Percentiles rank a stretch among this genome's conserved stretches.
phyloP scores from a whole-genome alignment of 2,113 vertebrate genomes.

The Bufo gargarizans region DNA sequence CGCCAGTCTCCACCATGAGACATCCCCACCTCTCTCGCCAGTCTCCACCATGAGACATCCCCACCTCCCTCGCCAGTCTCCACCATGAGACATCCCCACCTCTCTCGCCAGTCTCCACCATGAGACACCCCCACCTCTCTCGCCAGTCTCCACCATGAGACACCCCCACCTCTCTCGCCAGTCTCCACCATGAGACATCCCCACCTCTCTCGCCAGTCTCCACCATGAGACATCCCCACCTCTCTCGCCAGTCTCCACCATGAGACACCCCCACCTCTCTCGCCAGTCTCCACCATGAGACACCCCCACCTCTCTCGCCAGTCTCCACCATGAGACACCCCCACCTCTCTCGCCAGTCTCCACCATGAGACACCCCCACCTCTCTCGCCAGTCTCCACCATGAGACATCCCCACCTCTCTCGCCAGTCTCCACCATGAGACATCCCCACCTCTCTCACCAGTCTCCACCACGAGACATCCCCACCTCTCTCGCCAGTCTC shows the following conservation, averaged over 20 bases:
- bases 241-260: not conserved
- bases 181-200: not conserved
- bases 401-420: not conserved
- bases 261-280: not conserved
- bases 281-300: not conserved
- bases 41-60: not conserved
- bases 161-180: not conserved
- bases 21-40: not conserved
- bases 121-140: not conserved
- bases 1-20: not conserved
- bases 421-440: not conserved
- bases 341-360: not conserved
- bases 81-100: not conserved
- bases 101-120: too few relatives aligned
- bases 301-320: not conserved
- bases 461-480: not conserved
- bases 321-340: not conserved
- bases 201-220: not conserved
- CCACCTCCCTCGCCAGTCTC: too few relatives aligned
- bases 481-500: not conserved
- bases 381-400: not conserved
- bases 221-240: not conserved
- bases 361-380: not conserved
- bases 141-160: not conserved
- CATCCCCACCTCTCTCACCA: not conserved